A percentile compares a stretch with the other conserved stretches of the same genome.
These are phyloP conservation scores for Maccullochella peelii DNA, from an alignment of 2,113 vertebrate species.

Conservation along the genomic window DNA sequence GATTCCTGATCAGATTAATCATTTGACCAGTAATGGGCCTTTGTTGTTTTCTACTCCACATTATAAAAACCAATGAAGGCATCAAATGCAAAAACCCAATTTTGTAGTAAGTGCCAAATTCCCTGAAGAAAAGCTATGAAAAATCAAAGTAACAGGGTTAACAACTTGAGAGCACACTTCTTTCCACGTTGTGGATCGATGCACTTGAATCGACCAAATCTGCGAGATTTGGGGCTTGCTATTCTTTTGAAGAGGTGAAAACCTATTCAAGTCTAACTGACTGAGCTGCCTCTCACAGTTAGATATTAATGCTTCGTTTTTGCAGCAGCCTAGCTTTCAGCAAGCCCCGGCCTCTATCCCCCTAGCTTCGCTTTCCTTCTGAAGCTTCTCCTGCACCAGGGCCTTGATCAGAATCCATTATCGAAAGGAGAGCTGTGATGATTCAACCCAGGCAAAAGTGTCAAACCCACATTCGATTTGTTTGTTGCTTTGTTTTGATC, in stretches of 20 bases:
- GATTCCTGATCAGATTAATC: constrained; percentile 81
- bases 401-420: constrained; percentile 83
- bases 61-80: constrained; percentile 71
- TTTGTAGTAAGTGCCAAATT: constrained; percentile 66
- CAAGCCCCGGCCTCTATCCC: constrained; percentile 70
- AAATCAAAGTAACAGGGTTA: constrained; percentile 74
- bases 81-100: constrained; percentile 65
- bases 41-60: constrained; percentile 51
- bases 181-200: constrained; percentile 69
- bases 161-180: constrained; percentile 66
- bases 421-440: constrained; percentile 70
- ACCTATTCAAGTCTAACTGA: constrained; percentile 71
- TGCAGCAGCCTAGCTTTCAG: constrained; percentile 76
- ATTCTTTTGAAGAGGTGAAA: constrained; percentile 84
- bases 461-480: constrained; percentile 83
- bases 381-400: constrained; percentile 64
- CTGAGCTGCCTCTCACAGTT: constrained; percentile 77
- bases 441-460: constrained; percentile 71
- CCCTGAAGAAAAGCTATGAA: constrained; percentile 61
- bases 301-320: constrained; percentile 80
- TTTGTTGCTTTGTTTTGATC: constrained; percentile 80
- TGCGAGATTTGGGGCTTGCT: constrained; percentile 78
- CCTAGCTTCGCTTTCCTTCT: constrained; percentile 68
- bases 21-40: constrained; percentile 76
- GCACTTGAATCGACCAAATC: constrained; percentile 80